Evolutionary conservation across 2,113 vertebrate genomes (phyloP).

Genomic region (Aleadryas rufinucha): DNA sequence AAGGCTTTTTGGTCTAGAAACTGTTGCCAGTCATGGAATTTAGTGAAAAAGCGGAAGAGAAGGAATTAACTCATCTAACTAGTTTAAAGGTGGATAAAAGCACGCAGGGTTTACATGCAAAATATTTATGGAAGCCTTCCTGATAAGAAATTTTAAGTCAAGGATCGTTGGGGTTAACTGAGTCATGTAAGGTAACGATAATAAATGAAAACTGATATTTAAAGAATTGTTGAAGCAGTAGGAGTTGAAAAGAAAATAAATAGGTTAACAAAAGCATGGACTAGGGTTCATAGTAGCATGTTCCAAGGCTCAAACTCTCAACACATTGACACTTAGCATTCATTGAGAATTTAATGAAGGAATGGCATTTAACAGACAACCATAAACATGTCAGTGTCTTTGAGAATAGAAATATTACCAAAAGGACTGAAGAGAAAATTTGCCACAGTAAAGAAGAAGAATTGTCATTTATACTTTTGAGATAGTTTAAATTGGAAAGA

Average conservation of each 20-base stretch:
- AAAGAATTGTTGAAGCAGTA: not conserved
- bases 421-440: not conserved
- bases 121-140: not conserved
- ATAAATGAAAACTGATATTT: not conserved
- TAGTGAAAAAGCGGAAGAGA: not conserved
- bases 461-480: not conserved
- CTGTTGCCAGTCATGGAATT: not conserved
- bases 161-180: not conserved
- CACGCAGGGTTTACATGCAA: not conserved
- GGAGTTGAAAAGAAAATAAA: not conserved
- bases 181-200: not conserved
- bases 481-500: conserved; percentile 12
- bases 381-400: not conserved
- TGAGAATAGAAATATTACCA: not conserved
- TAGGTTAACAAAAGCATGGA: not conserved
- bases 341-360: not conserved
- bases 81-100: not conserved
- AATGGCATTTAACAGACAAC: not conserved
- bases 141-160: not conserved
- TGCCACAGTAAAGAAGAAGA: not conserved
- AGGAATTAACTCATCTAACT: not conserved
- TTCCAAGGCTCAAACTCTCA: not conserved
- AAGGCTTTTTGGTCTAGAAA: not conserved
- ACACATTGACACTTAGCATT: not conserved
- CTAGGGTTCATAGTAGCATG: not conserved